Percentiles rank a stretch among this genome's conserved stretches.
phyloP scores from a whole-genome alignment of 2,888 invertebrate genomes.

The Meta bourneti region DNA sequence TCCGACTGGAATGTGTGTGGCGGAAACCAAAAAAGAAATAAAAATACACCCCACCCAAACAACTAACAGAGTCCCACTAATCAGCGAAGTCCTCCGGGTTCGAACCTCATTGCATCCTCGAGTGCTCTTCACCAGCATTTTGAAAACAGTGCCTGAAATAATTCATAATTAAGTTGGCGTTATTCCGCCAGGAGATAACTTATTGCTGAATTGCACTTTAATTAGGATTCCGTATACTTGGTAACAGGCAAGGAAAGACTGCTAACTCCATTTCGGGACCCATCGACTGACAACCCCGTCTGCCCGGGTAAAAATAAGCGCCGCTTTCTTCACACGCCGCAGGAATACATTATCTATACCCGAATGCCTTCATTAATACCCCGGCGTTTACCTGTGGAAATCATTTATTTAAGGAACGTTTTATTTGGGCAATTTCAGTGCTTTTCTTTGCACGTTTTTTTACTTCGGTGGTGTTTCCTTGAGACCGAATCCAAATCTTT shows the following conservation, averaged over 20 bases:
- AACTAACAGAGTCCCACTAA: conserved; percentile 2
- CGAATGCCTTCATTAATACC: conserved; percentile 30
- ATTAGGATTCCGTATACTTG: conserved; percentile 65
- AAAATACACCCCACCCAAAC: not conserved
- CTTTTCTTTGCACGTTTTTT: too few relatives aligned
- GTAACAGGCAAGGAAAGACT: conserved; percentile 13
- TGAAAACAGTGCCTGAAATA: conserved; percentile 55
- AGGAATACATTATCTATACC: conserved; percentile 25
- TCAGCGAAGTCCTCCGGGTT: conserved; percentile 63
- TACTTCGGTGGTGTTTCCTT: too few relatives aligned
- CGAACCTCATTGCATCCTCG: conserved; percentile 64
- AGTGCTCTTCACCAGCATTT: conserved; percentile 53
- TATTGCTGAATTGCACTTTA: conserved; percentile 75
- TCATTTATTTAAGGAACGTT: conserved; percentile 1
- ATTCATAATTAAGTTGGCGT: conserved; percentile 72
- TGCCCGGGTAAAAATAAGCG: conserved; percentile 50
- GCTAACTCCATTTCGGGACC: conserved; percentile 1
- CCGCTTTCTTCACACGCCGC: conserved; percentile 25
- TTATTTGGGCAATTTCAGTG: too few relatives aligned
- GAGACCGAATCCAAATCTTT: too few relatives aligned
- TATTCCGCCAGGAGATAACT: conserved; percentile 62
- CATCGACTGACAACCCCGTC: conserved; percentile 32
- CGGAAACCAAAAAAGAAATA: conserved; percentile 35
- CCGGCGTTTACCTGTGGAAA: not conserved
- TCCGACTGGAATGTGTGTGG: conserved; percentile 23